A percentile compares a stretch with the other conserved stretches of the same genome.
These are phyloP conservation scores for Micromys minutus DNA, from an alignment of 2,113 vertebrate species.

Conservation along the genomic window DNA sequence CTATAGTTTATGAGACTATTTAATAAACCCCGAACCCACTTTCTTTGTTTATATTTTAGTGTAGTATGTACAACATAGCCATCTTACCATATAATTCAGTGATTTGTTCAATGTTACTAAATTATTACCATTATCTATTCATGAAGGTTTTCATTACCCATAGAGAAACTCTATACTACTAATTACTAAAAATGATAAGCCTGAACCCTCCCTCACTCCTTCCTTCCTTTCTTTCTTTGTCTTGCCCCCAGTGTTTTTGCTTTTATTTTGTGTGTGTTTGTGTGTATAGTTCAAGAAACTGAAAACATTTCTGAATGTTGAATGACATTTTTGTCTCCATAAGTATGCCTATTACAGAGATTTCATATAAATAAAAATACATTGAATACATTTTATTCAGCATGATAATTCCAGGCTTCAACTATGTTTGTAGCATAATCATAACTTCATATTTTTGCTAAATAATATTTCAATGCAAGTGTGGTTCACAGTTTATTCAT, in stretches of 20 bases:
- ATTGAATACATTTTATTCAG: not conserved
- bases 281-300: not conserved
- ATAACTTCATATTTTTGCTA: slow-evolving; percentile 1
- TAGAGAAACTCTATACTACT: slow-evolving; percentile 4
- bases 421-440: not conserved
- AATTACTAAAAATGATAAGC: not conserved
- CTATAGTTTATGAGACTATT: not conserved
- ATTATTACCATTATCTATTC: not conserved
- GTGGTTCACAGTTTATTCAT: not conserved
- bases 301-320: not conserved
- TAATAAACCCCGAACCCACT: slow-evolving; percentile 3
- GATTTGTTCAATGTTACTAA: not conserved
- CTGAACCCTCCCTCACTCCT: not conserved
- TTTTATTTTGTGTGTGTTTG: not conserved
- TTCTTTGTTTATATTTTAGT: not conserved
- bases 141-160: not conserved
- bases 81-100: not conserved
- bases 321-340: not conserved
- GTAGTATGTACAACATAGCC: not conserved
- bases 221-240: too few relatives aligned
- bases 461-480: not conserved
- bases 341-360: not conserved
- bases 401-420: not conserved
- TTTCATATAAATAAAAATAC: not conserved
- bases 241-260: not conserved